These are phyloP conservation scores for Oikopleura vanhoeffeni DNA, from an alignment of 23 tunicate species.

Conservation along the genomic window DNA sequence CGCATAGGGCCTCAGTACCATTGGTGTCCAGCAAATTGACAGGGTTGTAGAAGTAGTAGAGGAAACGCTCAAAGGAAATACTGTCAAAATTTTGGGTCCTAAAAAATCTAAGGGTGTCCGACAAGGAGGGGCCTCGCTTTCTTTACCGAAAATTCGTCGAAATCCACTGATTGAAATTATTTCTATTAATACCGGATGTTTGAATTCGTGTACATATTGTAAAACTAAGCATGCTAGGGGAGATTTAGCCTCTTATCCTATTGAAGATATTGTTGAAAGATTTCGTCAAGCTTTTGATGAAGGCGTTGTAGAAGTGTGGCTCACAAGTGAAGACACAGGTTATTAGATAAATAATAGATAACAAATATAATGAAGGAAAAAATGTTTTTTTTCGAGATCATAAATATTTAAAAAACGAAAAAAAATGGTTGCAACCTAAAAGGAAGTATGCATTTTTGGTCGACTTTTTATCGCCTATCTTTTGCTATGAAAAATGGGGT, in stretches of 20 bases:
- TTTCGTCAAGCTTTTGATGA: conserved; percentile 70
- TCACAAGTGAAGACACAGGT: conserved; percentile 95
- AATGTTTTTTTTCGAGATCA: too few species aligned
- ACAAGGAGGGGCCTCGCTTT: conserved; percentile 54
- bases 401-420: too few species aligned
- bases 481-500: too few species aligned
- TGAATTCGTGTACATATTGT: conserved; percentile 93
- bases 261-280: conserved; percentile 50
- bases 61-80: conserved; percentile 91
- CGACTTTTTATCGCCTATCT: too few species aligned
- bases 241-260: conserved; percentile 58
- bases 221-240: conserved; percentile 91
- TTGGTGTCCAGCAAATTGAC: conserved; percentile 97
- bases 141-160: conserved; percentile 71
- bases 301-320: conserved; percentile 92
- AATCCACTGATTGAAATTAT: conserved; percentile 92
- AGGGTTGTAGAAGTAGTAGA: conserved; percentile 93
- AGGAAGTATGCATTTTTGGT: too few species aligned
- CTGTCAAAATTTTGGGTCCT: conserved; percentile 71
- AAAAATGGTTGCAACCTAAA: too few species aligned
- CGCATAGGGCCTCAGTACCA: conserved; percentile 53
- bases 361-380: too few species aligned
- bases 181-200: conserved; percentile 94
- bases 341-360: too few species aligned
- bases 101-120: conserved; percentile 44